Evolutionary conservation across 2,888 invertebrate species (phyloP), one percentile per base, ranked within the genome.

Genomic region (Nymphalis urticae): DNA sequence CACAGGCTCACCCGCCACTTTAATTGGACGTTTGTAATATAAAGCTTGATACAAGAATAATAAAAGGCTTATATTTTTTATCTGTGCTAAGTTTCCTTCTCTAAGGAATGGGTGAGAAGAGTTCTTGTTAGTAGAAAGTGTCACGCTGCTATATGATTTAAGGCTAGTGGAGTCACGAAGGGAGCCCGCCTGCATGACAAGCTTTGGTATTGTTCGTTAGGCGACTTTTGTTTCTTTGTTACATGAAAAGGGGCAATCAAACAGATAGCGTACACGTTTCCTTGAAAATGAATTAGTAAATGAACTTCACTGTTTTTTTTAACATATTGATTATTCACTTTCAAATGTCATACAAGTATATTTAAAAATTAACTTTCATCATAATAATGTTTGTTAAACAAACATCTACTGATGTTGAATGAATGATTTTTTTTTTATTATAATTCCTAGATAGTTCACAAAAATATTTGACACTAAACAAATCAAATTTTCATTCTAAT

Each of bases 81-180:
- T 69, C 47, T 58, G 56, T 21, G 48, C 32, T 58, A 65, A 65
- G 62, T 72, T 69, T 67, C 62, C 19, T 70, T 56, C 50, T 60
- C 56, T 19, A 56, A 66, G 58, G 48, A 58, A 56, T 56, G 56
- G 64, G 58, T 67, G 64, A 70, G 67, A 59, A 69, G 66, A 65
- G 54, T 65, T 72, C 67, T 70, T 72, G 70, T 72, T 72, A 70
- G 62, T 63, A 65, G 70, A 72, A 68, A 72, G 51, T 68, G 68
- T 68, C 72, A 68, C 65, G 54, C 62, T 70, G 70, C 68, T 66
- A 63, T 66, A 70, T 70, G 68, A 72, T 68, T 72, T 70, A 70
- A 70, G 56, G 63, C 66, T 62, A 70, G 68, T 68, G 54, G 62
- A 62, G 64, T 62, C 69, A 63, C 63, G 64, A 69, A 66, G 54